Evolutionary conservation across 2,797 vertebrate genomes (phyloP).

Genomic region (Sebastes paucispinis): DNA sequence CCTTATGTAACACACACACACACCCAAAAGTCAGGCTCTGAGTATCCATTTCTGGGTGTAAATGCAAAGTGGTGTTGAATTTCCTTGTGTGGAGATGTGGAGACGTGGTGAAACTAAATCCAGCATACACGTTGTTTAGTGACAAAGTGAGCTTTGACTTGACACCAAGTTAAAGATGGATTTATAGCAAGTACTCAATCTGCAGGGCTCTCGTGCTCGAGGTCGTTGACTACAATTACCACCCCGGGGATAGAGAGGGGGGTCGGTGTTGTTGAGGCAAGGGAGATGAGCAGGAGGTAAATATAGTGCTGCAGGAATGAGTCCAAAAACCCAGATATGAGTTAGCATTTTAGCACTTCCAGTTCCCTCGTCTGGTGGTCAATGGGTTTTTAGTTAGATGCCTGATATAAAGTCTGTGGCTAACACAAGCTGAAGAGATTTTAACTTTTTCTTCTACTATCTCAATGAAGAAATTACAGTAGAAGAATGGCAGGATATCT

Average conservation of each 20-base stretch:
- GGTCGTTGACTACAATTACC: conserved; percentile 9
- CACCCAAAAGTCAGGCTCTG: neutral
- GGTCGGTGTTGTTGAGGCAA: neutral
- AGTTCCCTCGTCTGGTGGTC: no score
- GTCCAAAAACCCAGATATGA: no score
- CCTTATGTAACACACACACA: conserved; percentile 1
- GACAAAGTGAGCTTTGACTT: conserved; percentile 20
- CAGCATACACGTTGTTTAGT: neutral
- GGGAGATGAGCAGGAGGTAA: conserved; percentile 10
- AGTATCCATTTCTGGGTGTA: neutral
- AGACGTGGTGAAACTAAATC: conserved; percentile 11
- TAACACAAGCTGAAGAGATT: neutral
- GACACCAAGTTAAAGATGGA: conserved; percentile 18
- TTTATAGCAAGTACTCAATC: conserved; percentile 1
- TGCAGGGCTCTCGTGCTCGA: neutral
- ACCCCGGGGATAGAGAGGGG: neutral
- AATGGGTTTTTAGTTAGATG: no score
- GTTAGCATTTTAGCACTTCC: no score
- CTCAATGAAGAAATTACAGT: neutral
- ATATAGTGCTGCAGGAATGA: neutral
- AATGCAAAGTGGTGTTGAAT: conserved; percentile 10
- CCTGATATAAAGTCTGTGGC: no score
- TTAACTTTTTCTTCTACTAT: no score
- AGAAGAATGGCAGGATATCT: neutral
- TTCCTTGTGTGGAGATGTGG: neutral